A percentile compares a stretch with the other conserved stretches of the same genome.
phyloP scores from a whole-genome alignment of 1,140 invertebrate species.

The Plodia interpunctella region DNA sequence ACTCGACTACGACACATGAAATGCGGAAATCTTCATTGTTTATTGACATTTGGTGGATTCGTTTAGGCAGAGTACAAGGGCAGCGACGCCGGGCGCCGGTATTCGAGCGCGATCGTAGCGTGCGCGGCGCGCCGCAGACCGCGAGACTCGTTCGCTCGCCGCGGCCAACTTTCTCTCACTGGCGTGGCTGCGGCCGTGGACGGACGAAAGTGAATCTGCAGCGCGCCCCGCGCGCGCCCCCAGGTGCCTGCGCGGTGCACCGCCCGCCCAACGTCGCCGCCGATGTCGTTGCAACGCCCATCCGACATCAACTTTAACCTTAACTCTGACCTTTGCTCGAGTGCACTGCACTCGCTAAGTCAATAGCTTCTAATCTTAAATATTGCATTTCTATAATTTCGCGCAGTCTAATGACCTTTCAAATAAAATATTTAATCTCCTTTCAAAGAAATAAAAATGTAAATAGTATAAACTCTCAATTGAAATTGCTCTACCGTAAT shows the following conservation, averaged over 20 bases:
- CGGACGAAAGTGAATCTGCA: conserved; percentile 76
- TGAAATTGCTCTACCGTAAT: no score
- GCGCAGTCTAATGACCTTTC: not conserved
- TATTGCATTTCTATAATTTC: conserved; percentile 4
- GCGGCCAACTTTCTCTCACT: conserved; percentile 75
- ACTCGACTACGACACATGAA: conserved; percentile 23
- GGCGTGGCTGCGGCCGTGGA: conserved; percentile 60
- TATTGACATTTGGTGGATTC: conserved; percentile 30
- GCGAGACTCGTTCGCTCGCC: conserved; percentile 69
- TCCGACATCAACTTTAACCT: conserved; percentile 70
- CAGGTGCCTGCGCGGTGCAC: conserved; percentile 49
- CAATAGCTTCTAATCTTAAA: conserved; percentile 20
- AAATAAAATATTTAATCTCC: not conserved
- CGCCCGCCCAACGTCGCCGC: conserved; percentile 32
- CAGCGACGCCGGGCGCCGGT: conserved; percentile 27
- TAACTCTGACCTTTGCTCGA: conserved; percentile 66
- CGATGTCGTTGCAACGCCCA: conserved; percentile 46
- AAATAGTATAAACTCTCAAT: no score
- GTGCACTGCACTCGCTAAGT: conserved; percentile 61
- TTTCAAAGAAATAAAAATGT: no score
- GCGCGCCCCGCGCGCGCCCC: conserved; percentile 55
- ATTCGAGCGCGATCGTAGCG: conserved; percentile 45
- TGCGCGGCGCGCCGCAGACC: conserved; percentile 60
- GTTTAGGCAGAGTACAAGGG: conserved; percentile 36
- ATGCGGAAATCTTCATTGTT: conserved; percentile 36